Conservation (phyloP, 2,113 vertebrate species). For the Pygathrix nemaeus region DNA sequence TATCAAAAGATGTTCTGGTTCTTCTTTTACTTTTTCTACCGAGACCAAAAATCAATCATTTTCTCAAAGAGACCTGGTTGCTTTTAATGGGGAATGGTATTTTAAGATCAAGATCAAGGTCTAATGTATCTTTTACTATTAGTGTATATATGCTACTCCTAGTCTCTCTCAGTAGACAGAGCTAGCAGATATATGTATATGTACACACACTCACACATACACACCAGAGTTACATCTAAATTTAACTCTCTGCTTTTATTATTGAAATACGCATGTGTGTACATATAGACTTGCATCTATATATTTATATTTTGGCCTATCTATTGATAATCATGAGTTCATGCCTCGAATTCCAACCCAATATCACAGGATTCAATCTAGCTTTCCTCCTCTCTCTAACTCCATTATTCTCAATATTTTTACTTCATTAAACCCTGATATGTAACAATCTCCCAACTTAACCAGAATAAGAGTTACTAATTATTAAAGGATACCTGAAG, state of each 20-base stretch:
- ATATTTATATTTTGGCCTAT: not conserved
- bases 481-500: constrained; percentile 10
- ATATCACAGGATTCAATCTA: not conserved
- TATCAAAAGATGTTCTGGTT: not conserved
- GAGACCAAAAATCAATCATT: not conserved
- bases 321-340: not conserved
- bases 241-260: not conserved
- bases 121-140: not conserved
- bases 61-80: not conserved
- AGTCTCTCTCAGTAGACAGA: not conserved
- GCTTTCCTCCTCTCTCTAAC: not conserved
- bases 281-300: not conserved
- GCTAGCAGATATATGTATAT: not conserved
- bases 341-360: not conserved
- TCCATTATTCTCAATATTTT: not conserved
- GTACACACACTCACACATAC: not conserved
- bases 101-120: constrained; percentile 9
- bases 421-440: not conserved
- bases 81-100: not conserved
- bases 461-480: not conserved
- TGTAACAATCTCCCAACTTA: not conserved
- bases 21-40: constrained; percentile 22
- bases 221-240: not conserved
- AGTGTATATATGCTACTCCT: not conserved
- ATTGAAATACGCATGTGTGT: not conserved